phyloP scores from a whole-genome alignment of 2,113 vertebrate genomes.

The Sphaerodactylus townsendi region DNA sequence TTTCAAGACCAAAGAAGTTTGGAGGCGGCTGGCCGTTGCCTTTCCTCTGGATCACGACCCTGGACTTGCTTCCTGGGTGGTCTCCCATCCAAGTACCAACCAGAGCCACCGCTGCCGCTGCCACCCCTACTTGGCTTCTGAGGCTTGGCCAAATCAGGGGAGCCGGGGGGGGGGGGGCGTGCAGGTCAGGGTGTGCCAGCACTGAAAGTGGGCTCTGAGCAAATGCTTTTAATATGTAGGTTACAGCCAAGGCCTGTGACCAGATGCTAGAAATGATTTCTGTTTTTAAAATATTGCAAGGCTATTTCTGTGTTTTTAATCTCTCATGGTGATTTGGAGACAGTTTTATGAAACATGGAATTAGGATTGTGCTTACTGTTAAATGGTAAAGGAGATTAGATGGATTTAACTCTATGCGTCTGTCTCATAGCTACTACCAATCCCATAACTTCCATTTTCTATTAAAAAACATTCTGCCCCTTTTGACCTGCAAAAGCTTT shows the following conservation, averaged over 20 bases:
- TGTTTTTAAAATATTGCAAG: conserved; percentile 78
- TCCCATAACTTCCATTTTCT: conserved; percentile 83
- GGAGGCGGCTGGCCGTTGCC: too few relatives aligned
- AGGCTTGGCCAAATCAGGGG: too few relatives aligned
- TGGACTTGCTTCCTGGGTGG: too few relatives aligned
- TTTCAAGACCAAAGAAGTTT: too few relatives aligned
- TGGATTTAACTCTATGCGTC: conserved; percentile 86
- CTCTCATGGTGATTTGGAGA: conserved; percentile 74
- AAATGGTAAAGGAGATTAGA: conserved; percentile 90
- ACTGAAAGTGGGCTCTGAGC: conserved; percentile 32
- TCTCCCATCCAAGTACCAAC: too few relatives aligned
- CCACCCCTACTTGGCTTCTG: too few relatives aligned
- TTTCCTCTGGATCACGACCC: too few relatives aligned
- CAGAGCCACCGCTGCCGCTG: too few relatives aligned
- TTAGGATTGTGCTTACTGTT: conserved; percentile 79
- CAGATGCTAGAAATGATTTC: conserved; percentile 76
- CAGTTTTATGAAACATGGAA: conserved; percentile 81
- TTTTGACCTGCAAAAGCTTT: conserved; percentile 79
- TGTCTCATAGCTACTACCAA: conserved; percentile 83
- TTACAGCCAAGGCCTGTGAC: conserved; percentile 69
- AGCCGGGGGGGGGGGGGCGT: too few relatives aligned
- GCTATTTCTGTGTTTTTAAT: conserved; percentile 80
- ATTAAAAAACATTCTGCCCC: conserved; percentile 71
- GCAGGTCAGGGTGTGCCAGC: neutral
- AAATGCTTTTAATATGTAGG: conserved; percentile 64